Conservation (phyloP, 92 coral and sea anemone species). For the Umimayanthus kanabou region DNA sequence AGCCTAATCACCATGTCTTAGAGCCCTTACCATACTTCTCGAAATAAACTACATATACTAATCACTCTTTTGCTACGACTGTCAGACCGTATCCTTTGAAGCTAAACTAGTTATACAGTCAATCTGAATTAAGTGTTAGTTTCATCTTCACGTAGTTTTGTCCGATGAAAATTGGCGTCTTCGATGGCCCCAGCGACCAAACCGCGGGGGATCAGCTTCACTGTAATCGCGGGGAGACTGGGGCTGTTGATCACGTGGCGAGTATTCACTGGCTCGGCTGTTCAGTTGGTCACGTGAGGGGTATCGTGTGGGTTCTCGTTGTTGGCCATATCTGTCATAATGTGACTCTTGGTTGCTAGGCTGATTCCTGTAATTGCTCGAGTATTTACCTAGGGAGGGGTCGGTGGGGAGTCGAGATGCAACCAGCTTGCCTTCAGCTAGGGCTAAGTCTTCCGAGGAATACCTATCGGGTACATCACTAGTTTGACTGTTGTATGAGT, state of each 20-base stretch:
- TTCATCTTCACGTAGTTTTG: not conserved
- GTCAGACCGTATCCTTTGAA: too few relatives aligned
- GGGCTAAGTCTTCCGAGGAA: not conserved
- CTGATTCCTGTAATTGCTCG: not conserved
- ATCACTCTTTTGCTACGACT: too few relatives aligned
- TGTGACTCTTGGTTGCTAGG: not conserved
- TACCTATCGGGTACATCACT: not conserved
- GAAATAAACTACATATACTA: too few relatives aligned
- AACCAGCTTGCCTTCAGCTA: slow-evolving; percentile 1
- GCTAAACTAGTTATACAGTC: not conserved
- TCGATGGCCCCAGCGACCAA: slow-evolving; percentile 22
- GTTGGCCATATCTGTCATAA: not conserved
- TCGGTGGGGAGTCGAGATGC: not conserved
- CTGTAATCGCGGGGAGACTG: slow-evolving; percentile 3
- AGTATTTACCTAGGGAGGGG: not conserved
- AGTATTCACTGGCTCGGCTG: not conserved
- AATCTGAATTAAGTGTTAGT: not conserved
- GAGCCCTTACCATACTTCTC: too few relatives aligned
- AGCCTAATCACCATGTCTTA: too few relatives aligned
- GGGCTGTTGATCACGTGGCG: slow-evolving; percentile 2
- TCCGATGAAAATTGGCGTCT: slow-evolving; percentile 5
- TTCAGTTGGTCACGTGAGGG: not conserved
- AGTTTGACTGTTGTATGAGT: slow-evolving; percentile 1
- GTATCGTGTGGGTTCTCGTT: not conserved
- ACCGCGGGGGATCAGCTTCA: not conserved